These are phyloP conservation scores for Rhipidura dahli DNA, from an alignment of 2,113 vertebrate genomes.

Conservation along the genomic window DNA sequence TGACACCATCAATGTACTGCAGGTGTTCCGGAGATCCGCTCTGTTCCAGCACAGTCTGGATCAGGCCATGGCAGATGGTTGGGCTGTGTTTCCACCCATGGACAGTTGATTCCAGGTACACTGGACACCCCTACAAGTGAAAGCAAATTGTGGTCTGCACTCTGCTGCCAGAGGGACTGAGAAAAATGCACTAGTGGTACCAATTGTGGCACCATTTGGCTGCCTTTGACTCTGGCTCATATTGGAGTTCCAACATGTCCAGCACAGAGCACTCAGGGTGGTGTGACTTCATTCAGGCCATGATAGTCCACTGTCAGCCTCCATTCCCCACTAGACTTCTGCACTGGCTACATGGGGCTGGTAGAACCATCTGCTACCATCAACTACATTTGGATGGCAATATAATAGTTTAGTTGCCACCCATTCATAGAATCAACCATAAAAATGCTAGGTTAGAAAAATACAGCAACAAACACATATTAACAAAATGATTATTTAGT, in stretches of 20 bases:
- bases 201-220: neutral
- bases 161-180: neutral
- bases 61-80: neutral
- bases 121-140: neutral
- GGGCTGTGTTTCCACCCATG: neutral
- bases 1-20: fast-evolving
- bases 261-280: fast-evolving
- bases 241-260: neutral
- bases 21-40: neutral
- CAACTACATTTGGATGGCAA: neutral
- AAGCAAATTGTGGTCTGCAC: neutral
- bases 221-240: neutral
- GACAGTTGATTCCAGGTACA: neutral
- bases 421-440: neutral
- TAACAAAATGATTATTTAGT: neutral
- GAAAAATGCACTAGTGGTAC: neutral
- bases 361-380: neutral
- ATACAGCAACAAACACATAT: fast-evolving
- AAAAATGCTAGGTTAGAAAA: neutral
- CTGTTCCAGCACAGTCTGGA: neutral
- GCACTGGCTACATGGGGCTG: neutral
- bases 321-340: neutral
- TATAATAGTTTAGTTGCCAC: neutral
- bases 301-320: neutral
- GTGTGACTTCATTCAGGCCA: neutral